Percentiles rank a stretch among this genome's conserved stretches.
Evolutionary conservation across 2,113 vertebrate species (phyloP).

Genomic region (Gnathonemus echidnorhynchus): DNA sequence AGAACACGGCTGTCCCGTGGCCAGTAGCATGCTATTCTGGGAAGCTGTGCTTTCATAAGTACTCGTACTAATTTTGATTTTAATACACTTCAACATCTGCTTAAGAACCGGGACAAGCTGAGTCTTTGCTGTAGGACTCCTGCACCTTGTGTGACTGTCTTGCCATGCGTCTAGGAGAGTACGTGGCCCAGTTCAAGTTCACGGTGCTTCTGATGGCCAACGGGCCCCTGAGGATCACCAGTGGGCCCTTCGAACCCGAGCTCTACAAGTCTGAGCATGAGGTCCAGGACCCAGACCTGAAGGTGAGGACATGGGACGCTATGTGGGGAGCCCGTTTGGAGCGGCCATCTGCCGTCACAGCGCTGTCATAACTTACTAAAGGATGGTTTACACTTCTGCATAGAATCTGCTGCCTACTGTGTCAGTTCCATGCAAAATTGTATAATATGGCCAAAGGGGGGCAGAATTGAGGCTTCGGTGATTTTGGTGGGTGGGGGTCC

Average conservation of each 20-base stretch:
- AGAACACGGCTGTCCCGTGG: not conserved
- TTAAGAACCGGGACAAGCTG: not conserved
- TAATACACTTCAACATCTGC: not conserved
- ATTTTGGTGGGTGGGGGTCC: not conserved
- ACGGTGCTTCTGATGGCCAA: constrained; percentile 96
- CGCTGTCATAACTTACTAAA: not conserved
- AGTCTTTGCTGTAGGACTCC: not conserved
- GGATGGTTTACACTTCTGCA: not conserved
- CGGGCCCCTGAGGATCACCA: constrained; percentile 92
- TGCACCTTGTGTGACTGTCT: not conserved
- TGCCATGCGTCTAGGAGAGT: constrained; percentile 67
- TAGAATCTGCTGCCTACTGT: not conserved
- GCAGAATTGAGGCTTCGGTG: not conserved
- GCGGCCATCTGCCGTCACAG: not conserved
- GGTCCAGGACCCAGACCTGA: constrained; percentile 88
- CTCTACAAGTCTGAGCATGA: constrained; percentile 88
- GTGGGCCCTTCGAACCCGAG: constrained; percentile 80
- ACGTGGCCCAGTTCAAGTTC: constrained; percentile 96
- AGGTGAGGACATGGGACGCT: constrained; percentile 49
- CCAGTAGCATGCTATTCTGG: not conserved
- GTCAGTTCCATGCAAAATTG: not conserved
- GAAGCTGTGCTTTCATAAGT: not conserved
- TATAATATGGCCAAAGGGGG: not conserved
- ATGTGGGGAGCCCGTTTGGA: not conserved
- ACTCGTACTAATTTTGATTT: not conserved